Conservation (phyloP, 2,888 invertebrate species). For the Acheta domesticus region DNA sequence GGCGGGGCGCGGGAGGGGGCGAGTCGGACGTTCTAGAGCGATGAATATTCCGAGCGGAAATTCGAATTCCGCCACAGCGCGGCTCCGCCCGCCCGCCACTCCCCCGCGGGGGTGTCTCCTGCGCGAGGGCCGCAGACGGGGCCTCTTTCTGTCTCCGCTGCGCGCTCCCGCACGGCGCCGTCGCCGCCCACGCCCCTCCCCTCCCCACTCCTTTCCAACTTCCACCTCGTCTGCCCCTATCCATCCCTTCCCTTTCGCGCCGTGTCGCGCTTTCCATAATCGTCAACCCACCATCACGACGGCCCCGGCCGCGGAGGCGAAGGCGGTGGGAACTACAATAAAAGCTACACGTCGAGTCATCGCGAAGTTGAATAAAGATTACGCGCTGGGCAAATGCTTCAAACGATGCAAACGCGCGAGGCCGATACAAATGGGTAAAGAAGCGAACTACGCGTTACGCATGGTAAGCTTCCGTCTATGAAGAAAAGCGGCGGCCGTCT, state of each 20-base stretch:
- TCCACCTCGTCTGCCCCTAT: slow-evolving; percentile 18
- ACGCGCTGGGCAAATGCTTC: slow-evolving; percentile 24
- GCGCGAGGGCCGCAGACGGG: neutral
- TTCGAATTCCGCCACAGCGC: slow-evolving; percentile 27
- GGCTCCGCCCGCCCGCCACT: slow-evolving; percentile 2
- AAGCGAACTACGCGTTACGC: too few relatives aligned
- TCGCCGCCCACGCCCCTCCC: neutral
- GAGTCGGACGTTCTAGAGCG: slow-evolving; percentile 20
- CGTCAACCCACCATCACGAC: slow-evolving; percentile 21
- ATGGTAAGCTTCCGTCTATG: too few relatives aligned
- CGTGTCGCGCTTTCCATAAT: neutral
- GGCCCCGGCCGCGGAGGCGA: neutral
- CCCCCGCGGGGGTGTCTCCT: neutral
- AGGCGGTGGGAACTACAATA: slow-evolving; percentile 23
- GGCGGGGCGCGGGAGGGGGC: neutral
- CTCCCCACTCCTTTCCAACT: neutral
- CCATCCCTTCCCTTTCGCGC: too few relatives aligned
- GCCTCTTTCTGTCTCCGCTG: too few relatives aligned
- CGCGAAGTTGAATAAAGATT: slow-evolving; percentile 33
- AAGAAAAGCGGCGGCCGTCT: too few relatives aligned
- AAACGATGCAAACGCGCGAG: too few relatives aligned
- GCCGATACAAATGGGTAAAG: too few relatives aligned
- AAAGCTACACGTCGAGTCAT: slow-evolving; percentile 32
- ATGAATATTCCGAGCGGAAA: slow-evolving; percentile 34
- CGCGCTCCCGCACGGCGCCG: neutral